A percentile compares a stretch with the other conserved stretches of the same genome.
Evolutionary conservation across 2,888 invertebrate species (phyloP).

Genomic region (Limnephilus auricula): DNA sequence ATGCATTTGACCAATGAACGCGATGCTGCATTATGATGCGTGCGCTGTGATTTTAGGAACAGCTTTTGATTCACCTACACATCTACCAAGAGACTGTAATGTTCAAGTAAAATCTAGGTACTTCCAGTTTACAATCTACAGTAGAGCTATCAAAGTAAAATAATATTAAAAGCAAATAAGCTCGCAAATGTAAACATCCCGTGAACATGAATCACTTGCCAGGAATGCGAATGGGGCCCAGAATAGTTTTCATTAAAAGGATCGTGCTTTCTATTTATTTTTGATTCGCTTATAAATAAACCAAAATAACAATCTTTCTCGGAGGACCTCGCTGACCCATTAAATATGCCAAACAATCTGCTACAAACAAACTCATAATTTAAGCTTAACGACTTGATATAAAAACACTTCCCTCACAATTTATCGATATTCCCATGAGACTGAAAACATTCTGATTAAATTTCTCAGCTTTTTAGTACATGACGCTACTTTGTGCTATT

Average conservation of each 20-base stretch:
- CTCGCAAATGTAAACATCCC: neutral
- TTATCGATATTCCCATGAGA: constrained; percentile 49
- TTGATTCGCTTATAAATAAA: constrained; percentile 22
- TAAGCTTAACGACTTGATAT: constrained; percentile 27
- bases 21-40: too few species aligned
- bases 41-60: too few species aligned
- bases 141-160: too few species aligned
- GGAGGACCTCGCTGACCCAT: constrained; percentile 49
- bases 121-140: too few species aligned
- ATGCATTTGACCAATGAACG: too few species aligned
- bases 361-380: constrained; percentile 55
- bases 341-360: constrained; percentile 50
- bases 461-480: neutral
- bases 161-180: neutral
- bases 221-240: neutral
- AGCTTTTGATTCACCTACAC: too few species aligned
- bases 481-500: constrained; percentile 43
- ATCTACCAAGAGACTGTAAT: too few species aligned
- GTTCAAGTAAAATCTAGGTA: too few species aligned
- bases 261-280: constrained; percentile 16
- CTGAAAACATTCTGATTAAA: constrained; percentile 37
- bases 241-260: neutral
- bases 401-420: constrained; percentile 37
- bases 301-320: constrained; percentile 28
- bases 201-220: neutral